Base-by-base conservation (phyloP, 1,140 invertebrate species). In the Lepidurus packardi region DNA sequence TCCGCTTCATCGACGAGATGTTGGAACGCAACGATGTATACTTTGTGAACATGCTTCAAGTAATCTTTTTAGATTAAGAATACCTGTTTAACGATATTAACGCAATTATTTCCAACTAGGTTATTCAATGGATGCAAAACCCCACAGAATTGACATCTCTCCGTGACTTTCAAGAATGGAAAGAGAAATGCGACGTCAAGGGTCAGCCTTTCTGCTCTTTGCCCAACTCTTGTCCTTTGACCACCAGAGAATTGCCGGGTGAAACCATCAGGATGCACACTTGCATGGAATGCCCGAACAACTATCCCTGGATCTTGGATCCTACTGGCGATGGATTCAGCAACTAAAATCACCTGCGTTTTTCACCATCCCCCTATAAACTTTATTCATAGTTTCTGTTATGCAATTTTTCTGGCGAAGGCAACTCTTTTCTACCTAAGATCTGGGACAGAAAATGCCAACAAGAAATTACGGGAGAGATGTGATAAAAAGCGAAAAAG, bases 101-200 rank as follows among this genome's bases (percentile, higher is more conserved):
- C 44, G 25, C 44, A 16, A 24, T 44, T 78, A 79, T 79, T 81
- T 82, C 84, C 16, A 42, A 80, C n/a, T 81, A 92, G 88, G 95
- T 97, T 9, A 94, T 98, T 82, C 95, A 97, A 86, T 98, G 96
- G 96, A 97, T 98, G 94, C 95, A 97, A 86, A 94, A 93, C 80
- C 96, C 96, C 53, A 96, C 94, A 5, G 94, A 97, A 84, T 82
- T 96, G 74, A 91, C 92, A 11, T 90, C 90, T 16, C 88, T 97
- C 53, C 89, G 93, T 82, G 95, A 97, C 83, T 97, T 97, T 89
- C 90, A 92, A 83, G 93, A 95, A 83, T 97, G 95, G 95, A 97
- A 97, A 85, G 94, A 96, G 82, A 95, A 95, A 84, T 97, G 95
- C 85, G 94, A 97, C 83, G 92, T 97, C 73, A 96, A 96, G 85